Evolutionary conservation across 64 coral and sea anemone species (phyloP), one percentile per base, ranked within the genome.

Genomic region (Porites australiensis): DNA sequence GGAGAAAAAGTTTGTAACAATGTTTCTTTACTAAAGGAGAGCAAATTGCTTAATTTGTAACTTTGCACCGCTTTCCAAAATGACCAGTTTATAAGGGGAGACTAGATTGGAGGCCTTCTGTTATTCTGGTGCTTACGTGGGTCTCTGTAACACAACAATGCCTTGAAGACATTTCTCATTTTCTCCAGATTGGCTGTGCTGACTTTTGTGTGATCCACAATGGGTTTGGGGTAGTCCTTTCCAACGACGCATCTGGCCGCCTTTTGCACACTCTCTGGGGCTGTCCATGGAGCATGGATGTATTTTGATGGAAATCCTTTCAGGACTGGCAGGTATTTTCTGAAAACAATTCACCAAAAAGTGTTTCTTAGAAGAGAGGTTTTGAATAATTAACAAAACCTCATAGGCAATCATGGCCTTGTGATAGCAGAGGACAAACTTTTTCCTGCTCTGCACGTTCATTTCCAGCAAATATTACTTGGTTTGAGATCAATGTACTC

Each of bases 211-310:
- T 89, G 87, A n/a, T 94, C 86, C 6, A 89, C 88, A 15, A 94
- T 82, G 37, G 87, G 92, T 47, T 12, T 2, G 14, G 92, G 92
- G 58, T 94, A 94, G 73, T 94, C 92, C 8, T 62, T 51, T 47
- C 92, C 92, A 51, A 94, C 82, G 54, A 94, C 75, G 65, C 92
- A 94, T 8, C 78, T 64, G 57, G 45, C 79, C 11, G 46, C 82
- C 52, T 60, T 88, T 68, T 94, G 92, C 13, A 94, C 23, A 63
- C 61, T 88, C 52, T 89, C 88, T 52, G 92, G 92, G 75, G 92
- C 92, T 54, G 87, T 94, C 92, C 92, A 94, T 3, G 92, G 92
- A 61, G 87, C 92, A 67, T 94, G 88, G 87, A 94, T 89, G 20
- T 89, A 94, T 64, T 82, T 37, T 68, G 92, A 79, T n/a, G 92